These are phyloP conservation scores for Physella acuta DNA, from an alignment of 1,140 invertebrate species.

Conservation along the genomic window DNA sequence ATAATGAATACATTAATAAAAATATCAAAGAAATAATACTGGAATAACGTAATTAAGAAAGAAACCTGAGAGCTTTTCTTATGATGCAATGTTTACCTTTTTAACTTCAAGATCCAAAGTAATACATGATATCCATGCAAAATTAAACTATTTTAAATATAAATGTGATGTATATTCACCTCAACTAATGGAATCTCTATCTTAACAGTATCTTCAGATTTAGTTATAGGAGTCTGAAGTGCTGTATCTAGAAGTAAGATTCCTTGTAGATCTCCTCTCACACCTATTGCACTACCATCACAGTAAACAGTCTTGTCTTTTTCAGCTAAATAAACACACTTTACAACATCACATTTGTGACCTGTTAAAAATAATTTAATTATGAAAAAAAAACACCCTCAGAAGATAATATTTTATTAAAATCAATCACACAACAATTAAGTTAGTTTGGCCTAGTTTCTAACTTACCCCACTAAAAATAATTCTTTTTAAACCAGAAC, in stretches of 20 bases:
- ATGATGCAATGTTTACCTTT: background rate
- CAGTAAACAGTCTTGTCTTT: slow-evolving; percentile 81
- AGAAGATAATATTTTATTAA: no score
- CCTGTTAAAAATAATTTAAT: slow-evolving; percentile 51
- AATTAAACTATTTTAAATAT: no score
- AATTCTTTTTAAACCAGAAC: background rate
- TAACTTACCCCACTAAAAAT: no score
- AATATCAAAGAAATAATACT: background rate
- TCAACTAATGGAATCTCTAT: slow-evolving; percentile 84
- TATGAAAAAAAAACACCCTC: background rate
- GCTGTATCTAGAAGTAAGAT: slow-evolving; percentile 84
- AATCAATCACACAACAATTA: no score
- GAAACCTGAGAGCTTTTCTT: background rate
- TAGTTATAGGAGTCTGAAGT: slow-evolving; percentile 75
- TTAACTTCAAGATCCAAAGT: no score
- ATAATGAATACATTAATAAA: slow-evolving; percentile 6
- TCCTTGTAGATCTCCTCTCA: slow-evolving; percentile 86
- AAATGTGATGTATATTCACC: slow-evolving; percentile 66
- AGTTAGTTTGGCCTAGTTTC: no score
- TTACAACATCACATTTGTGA: slow-evolving; percentile 63
- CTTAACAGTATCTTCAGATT: slow-evolving; percentile 73
- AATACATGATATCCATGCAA: no score
- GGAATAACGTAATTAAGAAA: background rate
- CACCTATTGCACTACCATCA: slow-evolving; percentile 77
- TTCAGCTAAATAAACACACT: slow-evolving; percentile 74